phyloP scores from a whole-genome alignment of 2,113 vertebrate species.

The Melospiza melodia region DNA sequence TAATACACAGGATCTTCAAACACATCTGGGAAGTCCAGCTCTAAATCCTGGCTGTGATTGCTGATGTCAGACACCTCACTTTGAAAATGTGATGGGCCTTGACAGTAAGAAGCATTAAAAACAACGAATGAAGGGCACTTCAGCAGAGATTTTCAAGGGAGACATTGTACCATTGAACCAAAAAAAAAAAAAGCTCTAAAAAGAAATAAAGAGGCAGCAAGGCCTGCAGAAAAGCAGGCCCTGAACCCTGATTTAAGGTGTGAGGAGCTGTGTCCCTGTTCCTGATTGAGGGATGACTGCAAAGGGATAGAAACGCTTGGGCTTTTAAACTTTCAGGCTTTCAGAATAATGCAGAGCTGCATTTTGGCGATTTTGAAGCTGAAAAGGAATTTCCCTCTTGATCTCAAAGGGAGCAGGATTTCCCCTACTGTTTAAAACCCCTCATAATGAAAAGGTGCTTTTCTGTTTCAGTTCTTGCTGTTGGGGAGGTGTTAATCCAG shows the following conservation, averaged over 20 bases:
- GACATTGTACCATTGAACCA: not conserved
- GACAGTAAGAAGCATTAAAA: not conserved
- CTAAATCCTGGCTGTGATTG: not conserved
- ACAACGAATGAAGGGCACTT: not conserved
- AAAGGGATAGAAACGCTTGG: not conserved
- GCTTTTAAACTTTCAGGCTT: not conserved
- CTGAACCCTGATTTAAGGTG: not conserved
- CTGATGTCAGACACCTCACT: not conserved
- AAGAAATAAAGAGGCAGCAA: not conserved
- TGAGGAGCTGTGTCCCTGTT: not conserved
- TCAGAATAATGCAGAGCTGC: not conserved
- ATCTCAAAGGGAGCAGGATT: not conserved
- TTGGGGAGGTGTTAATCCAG: not conserved
- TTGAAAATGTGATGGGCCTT: not conserved
- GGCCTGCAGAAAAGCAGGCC: not conserved
- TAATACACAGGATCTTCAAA: not conserved
- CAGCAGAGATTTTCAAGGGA: not conserved
- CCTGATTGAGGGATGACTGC: not conserved
- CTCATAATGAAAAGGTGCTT: constrained; percentile 21
- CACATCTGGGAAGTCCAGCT: not conserved
- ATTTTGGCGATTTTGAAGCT: not conserved
- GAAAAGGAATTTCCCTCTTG: constrained; percentile 36
- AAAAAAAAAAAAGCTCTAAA: not conserved
- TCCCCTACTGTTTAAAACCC: constrained; percentile 11
- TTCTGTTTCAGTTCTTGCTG: constrained; percentile 21